Percentiles rank a stretch among this genome's conserved stretches.
Evolutionary conservation across 2,888 invertebrate genomes (phyloP).

Genomic region (Cephus pygmeus): DNA sequence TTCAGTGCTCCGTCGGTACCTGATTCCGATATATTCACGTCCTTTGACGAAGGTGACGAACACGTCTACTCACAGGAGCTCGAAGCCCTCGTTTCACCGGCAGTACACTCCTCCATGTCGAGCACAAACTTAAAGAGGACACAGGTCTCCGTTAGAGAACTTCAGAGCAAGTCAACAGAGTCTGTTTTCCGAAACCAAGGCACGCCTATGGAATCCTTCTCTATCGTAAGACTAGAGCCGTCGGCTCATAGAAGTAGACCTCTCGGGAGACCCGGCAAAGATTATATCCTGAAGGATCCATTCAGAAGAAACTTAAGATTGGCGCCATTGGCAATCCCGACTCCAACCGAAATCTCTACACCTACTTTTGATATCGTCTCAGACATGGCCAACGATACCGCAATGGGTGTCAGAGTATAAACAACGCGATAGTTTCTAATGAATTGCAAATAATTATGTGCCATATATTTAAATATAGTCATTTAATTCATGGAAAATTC

Average conservation of each 20-base stretch:
- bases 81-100: slow-evolving; percentile 20
- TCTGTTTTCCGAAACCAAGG: slow-evolving; percentile 44
- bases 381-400: slow-evolving; percentile 50
- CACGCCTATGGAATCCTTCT: slow-evolving; percentile 26
- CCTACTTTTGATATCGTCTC: slow-evolving; percentile 55
- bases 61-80: slow-evolving; percentile 17
- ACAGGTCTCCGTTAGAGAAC: slow-evolving; percentile 6
- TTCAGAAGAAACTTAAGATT: slow-evolving; percentile 37
- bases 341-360: slow-evolving; percentile 57
- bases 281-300: slow-evolving; percentile 40
- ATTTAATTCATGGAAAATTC: not conserved
- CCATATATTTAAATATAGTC: not conserved
- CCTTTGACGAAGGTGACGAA: slow-evolving; percentile 55
- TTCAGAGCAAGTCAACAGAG: slow-evolving; percentile 56
- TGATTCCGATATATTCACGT: slow-evolving; percentile 57
- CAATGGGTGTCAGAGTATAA: slow-evolving; percentile 53
- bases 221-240: slow-evolving; percentile 46
- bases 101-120: slow-evolving; percentile 44
- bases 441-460: too few species aligned
- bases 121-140: slow-evolving; percentile 47
- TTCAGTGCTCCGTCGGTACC: slow-evolving; percentile 56
- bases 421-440: not conserved
- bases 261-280: slow-evolving; percentile 36
- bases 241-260: slow-evolving; percentile 44
- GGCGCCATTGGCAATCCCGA: slow-evolving; percentile 53